Conservation (phyloP, 2,113 vertebrate genomes). For the Xenopus laevis region DNA sequence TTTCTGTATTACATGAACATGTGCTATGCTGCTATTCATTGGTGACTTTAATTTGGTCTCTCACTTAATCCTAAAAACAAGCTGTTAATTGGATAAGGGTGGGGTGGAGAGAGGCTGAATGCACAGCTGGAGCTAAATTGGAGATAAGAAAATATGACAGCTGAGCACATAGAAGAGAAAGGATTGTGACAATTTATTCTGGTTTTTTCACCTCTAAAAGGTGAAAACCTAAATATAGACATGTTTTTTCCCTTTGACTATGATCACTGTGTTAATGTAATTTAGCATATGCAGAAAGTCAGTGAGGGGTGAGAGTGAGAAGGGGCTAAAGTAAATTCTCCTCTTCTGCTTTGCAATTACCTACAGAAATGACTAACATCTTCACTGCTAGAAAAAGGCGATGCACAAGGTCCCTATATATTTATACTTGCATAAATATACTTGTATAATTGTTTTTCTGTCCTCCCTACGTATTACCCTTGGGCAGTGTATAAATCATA, state of each 20-base stretch:
- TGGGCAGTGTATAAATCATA: too few relatives aligned
- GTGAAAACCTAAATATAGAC: slow-evolving; percentile 24
- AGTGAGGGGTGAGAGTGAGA: slow-evolving; percentile 10
- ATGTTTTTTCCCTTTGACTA: slow-evolving; percentile 3
- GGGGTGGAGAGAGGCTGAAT: slow-evolving; percentile 56
- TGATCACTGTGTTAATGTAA: slow-evolving; percentile 12
- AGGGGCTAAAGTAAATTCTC: background rate
- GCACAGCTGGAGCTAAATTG: slow-evolving; percentile 64
- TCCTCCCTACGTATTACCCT: too few relatives aligned
- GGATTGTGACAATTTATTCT: slow-evolving; percentile 62
- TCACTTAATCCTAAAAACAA: slow-evolving; percentile 65
- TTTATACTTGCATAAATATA: too few relatives aligned
- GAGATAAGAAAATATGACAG: slow-evolving; percentile 70
- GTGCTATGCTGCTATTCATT: slow-evolving; percentile 49
- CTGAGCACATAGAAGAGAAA: slow-evolving; percentile 57
- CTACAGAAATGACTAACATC: background rate
- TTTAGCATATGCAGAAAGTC: slow-evolving; percentile 16
- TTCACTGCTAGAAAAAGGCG: background rate
- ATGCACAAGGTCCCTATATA: too few relatives aligned
- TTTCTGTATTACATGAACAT: slow-evolving; percentile 4
- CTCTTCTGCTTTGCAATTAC: slow-evolving; percentile 2
- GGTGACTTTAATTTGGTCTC: slow-evolving; percentile 64
- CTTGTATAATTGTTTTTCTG: too few relatives aligned
- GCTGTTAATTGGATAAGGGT: slow-evolving; percentile 74
- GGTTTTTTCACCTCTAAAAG: slow-evolving; percentile 32